phyloP scores from a whole-genome alignment of 2,113 vertebrate genomes.

The Trematocara unimaculatum region DNA sequence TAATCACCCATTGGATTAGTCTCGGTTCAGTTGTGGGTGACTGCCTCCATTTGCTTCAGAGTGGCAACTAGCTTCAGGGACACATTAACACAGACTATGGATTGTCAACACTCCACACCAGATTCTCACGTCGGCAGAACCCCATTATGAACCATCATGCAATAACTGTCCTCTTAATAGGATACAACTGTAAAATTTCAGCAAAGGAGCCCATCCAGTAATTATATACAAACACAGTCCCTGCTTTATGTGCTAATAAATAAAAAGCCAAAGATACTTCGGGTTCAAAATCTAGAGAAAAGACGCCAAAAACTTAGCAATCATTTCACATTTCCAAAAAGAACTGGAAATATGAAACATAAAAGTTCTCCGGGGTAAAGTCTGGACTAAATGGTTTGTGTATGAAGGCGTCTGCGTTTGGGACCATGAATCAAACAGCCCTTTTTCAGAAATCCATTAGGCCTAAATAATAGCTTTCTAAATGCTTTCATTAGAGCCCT shows the following conservation, averaged over 20 bases:
- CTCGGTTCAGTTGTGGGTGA: conserved; percentile 55
- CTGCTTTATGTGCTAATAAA: background rate
- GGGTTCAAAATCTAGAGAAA: background rate
- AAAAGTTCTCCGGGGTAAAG: background rate
- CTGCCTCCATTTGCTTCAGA: conserved; percentile 50
- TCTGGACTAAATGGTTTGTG: conserved; percentile 1
- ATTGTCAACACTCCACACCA: conserved; percentile 56
- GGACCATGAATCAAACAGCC: conserved; percentile 31
- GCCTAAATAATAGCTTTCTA: conserved; percentile 44
- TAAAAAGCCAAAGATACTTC: background rate
- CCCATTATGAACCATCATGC: background rate
- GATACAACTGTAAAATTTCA: background rate
- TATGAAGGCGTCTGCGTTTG: background rate
- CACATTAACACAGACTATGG: conserved; percentile 59
- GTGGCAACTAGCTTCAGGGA: conserved; percentile 65
- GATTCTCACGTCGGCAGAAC: conserved; percentile 53
- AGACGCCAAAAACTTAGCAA: background rate
- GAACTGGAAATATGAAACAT: background rate
- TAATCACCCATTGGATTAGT: conserved; percentile 63
- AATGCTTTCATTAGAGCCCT: conserved; percentile 29
- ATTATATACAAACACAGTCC: background rate
- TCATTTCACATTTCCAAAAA: conserved; percentile 2
- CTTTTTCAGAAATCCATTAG: conserved; percentile 35
- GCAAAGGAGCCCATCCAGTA: background rate
- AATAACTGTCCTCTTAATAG: background rate